These are phyloP conservation scores for Chalcosyrphus nemorum DNA, from an alignment of 2,888 invertebrate genomes.

Conservation along the genomic window DNA sequence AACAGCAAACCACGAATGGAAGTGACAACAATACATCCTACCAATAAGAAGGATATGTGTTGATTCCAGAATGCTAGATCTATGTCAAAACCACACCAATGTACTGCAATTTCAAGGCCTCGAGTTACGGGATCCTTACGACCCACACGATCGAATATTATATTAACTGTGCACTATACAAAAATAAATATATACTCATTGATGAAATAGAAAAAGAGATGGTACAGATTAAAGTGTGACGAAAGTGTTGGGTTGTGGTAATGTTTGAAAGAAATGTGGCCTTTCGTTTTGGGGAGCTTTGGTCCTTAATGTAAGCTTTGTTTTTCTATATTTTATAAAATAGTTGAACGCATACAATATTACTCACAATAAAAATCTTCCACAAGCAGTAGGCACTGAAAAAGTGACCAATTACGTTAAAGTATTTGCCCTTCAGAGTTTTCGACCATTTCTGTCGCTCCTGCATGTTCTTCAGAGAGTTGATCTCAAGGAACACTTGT, in stretches of 20 bases:
- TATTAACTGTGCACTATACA: slow-evolving; percentile 96
- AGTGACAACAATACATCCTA: slow-evolving; percentile 98
- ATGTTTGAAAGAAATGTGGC: too few species aligned
- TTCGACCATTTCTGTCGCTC: slow-evolving; percentile 97
- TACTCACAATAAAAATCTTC: slow-evolving; percentile 99
- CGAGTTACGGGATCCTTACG: slow-evolving; percentile 99
- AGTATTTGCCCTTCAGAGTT: slow-evolving; percentile 98
- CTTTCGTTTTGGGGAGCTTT: too few species aligned
- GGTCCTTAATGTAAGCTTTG: too few species aligned
- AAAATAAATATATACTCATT: neutral
- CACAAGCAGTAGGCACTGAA: slow-evolving; percentile 99
- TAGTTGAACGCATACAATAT: neutral
- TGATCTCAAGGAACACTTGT: slow-evolving; percentile 97
- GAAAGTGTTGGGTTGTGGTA: too few species aligned
- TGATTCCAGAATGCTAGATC: slow-evolving; percentile 99
- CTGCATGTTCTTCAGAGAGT: slow-evolving; percentile 94
- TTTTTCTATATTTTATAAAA: too few species aligned
- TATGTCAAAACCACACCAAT: slow-evolving; percentile 97
- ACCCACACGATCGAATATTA: slow-evolving; percentile 99
- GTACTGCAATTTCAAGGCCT: slow-evolving; percentile 97
- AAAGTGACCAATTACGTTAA: slow-evolving; percentile 98
- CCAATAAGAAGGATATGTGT: slow-evolving; percentile 97
- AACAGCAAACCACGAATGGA: slow-evolving; percentile 97
- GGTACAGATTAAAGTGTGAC: neutral
- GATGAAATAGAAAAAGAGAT: neutral